phyloP scores from a whole-genome alignment of 2,113 vertebrate genomes.

The Paralichthys olivaceus region DNA sequence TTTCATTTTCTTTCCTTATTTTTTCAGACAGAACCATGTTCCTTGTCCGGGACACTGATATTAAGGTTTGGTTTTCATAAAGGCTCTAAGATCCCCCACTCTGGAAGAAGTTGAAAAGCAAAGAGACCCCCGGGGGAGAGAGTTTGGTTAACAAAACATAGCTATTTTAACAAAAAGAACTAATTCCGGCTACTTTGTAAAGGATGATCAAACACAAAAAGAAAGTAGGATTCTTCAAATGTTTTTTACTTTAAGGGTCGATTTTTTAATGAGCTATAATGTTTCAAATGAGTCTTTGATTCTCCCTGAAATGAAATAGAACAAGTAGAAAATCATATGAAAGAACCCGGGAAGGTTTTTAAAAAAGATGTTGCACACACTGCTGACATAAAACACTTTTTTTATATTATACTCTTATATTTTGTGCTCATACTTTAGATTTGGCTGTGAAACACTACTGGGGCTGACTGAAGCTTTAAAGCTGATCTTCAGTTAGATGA shows the following conservation, averaged over 20 bases:
- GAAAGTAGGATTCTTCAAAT: not conserved
- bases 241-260: not conserved
- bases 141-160: constrained; percentile 6
- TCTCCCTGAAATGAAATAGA: not conserved
- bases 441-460: not conserved
- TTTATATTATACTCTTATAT: not conserved
- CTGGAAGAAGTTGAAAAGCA: constrained; percentile 10
- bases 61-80: not conserved
- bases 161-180: not conserved
- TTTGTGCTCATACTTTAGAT: not conserved
- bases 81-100: not conserved
- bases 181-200: constrained; percentile 22
- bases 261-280: constrained; percentile 38
- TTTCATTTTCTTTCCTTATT: not conserved
- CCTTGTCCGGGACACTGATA: not conserved
- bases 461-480: not conserved
- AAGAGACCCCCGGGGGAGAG: not conserved
- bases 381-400: not conserved
- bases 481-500: not conserved
- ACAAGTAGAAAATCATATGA: not conserved
- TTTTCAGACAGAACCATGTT: not conserved
- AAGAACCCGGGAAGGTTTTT: not conserved
- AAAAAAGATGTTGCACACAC: too few species aligned
- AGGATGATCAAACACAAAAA: constrained; percentile 22
- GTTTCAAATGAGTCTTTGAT: constrained; percentile 38